Conservation (phyloP, 2,797 vertebrate genomes). For the Falco berigora region DNA sequence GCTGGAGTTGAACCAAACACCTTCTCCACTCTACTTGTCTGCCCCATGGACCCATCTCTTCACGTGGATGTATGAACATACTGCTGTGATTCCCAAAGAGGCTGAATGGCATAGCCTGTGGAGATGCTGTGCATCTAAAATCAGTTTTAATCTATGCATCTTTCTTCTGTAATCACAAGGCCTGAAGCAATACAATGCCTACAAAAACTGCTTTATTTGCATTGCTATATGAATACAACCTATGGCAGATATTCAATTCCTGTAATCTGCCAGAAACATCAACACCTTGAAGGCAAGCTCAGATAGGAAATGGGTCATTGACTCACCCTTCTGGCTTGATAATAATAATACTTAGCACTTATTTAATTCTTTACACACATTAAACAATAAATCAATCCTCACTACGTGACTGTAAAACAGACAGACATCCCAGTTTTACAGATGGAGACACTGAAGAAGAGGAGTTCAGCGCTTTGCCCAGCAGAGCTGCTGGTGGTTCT, state of each 20-base stretch:
- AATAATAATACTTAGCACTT: constrained; percentile 46
- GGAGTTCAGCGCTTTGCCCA: background rate
- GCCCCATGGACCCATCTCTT: background rate
- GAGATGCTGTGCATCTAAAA: background rate
- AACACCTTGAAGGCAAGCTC: constrained; percentile 28
- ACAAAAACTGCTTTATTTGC: constrained; percentile 47
- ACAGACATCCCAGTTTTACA: background rate
- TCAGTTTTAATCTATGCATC: background rate
- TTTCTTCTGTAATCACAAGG: constrained; percentile 17
- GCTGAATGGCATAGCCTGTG: background rate
- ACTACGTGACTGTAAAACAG: background rate
- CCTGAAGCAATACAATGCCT: constrained; percentile 15
- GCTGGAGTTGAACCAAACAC: background rate
- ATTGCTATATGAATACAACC: background rate
- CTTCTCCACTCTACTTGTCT: background rate
- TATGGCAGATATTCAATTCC: constrained; percentile 26
- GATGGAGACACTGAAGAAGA: background rate
- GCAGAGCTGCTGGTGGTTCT: background rate
- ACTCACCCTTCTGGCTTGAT: constrained; percentile 47
- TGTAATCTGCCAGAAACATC: constrained; percentile 59
- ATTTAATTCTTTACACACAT: constrained; percentile 57
- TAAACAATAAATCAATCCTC: constrained; percentile 62
- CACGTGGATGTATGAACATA: background rate
- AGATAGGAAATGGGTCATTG: constrained; percentile 20
- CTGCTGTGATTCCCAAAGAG: background rate